Evolutionary conservation across 2,797 vertebrate genomes (phyloP).

Genomic region (Cottoperca gobio): DNA sequence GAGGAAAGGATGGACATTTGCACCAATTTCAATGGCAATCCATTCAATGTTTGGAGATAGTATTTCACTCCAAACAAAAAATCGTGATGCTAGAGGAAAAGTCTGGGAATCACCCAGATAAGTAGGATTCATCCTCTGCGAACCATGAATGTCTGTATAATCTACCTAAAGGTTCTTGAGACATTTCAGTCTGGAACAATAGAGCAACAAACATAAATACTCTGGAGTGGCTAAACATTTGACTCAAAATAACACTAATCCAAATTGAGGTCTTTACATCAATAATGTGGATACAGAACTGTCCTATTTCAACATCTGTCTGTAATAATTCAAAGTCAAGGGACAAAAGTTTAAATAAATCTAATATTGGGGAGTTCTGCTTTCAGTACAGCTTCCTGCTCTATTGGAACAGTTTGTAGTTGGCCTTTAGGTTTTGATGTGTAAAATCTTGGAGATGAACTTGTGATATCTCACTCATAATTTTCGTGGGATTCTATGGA

Average conservation of each 20-base stretch:
- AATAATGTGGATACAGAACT: neutral
- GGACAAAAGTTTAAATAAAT: neutral
- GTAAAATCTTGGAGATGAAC: neutral
- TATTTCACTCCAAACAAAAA: no score
- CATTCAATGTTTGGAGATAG: no score
- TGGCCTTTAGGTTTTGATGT: neutral
- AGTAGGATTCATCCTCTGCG: neutral
- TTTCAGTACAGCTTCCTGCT: neutral
- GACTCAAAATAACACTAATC: neutral
- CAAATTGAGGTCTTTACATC: neutral
- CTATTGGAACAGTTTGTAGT: neutral
- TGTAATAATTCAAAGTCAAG: neutral
- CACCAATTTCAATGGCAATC: no score
- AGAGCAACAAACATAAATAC: no score
- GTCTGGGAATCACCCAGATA: no score
- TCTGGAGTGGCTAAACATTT: neutral
- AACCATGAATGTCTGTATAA: no score
- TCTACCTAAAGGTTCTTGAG: no score
- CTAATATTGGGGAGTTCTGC: neutral
- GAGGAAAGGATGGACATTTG: no score
- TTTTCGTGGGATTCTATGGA: no score
- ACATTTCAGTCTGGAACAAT: no score
- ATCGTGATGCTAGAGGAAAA: neutral
- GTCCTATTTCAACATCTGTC: neutral
- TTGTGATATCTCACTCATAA: no score